Evolutionary conservation across 2,888 invertebrate genomes (phyloP).

Genomic region (Papilio gigon): DNA sequence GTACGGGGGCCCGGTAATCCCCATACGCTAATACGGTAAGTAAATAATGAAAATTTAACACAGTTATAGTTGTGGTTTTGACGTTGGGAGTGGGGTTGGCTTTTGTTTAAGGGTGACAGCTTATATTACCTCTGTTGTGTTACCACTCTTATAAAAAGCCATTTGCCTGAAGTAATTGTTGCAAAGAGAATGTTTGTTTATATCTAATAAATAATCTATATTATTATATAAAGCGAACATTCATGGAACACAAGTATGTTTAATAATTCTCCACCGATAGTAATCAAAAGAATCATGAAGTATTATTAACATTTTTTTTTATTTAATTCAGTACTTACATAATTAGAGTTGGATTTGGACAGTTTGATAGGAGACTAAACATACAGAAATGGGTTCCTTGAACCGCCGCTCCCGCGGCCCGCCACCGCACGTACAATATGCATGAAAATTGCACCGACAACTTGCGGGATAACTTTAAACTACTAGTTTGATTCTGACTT

Average conservation of each 20-base stretch:
- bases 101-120: not conserved
- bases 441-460: constrained; percentile 34
- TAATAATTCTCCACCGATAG: too few relatives aligned
- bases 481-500: constrained; percentile 36
- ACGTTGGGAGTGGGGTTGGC: not conserved
- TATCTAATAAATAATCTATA: too few relatives aligned
- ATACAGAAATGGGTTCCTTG: constrained; percentile 4
- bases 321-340: constrained; percentile 1
- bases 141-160: too few relatives aligned
- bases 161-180: too few relatives aligned
- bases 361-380: constrained; percentile 18
- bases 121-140: too few relatives aligned
- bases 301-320: too few relatives aligned
- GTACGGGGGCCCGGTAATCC: constrained; percentile 25
- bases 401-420: not conserved
- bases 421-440: constrained; percentile 12
- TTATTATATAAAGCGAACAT: too few relatives aligned
- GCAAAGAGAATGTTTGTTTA: too few relatives aligned
- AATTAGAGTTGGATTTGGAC: not conserved
- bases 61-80: constrained; percentile 17
- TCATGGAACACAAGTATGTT: too few relatives aligned
- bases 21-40: constrained; percentile 30
- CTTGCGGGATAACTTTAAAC: constrained; percentile 36
- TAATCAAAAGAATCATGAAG: too few relatives aligned
- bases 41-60: constrained; percentile 38